Conservation (phyloP, 2,888 invertebrate genomes). For the Ramazzottius varieornatus region DNA sequence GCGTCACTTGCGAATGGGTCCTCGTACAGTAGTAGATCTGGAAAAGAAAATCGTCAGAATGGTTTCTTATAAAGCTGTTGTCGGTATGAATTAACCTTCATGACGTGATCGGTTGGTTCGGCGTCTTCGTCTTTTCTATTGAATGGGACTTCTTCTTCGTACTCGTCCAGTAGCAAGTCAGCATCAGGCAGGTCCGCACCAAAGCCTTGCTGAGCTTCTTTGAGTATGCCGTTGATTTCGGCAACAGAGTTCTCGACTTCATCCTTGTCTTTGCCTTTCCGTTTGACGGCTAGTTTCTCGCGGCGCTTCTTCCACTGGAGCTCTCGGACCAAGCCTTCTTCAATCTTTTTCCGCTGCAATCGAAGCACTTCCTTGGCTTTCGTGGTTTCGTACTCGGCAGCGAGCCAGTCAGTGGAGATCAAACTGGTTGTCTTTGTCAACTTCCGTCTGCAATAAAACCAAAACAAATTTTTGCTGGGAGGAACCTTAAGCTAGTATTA, state of each 20-base stretch:
- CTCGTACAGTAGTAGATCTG: constrained; percentile 73
- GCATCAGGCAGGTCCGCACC: background rate
- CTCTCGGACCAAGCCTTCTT: background rate
- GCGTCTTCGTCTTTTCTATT: too few relatives aligned
- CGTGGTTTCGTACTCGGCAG: background rate
- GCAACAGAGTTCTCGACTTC: too few relatives aligned
- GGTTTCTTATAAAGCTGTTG: too few relatives aligned
- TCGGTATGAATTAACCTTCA: too few relatives aligned
- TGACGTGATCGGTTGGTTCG: too few relatives aligned
- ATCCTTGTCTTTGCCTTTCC: background rate
- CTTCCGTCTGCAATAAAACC: too few relatives aligned
- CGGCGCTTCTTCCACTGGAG: background rate
- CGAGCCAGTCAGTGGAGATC: background rate
- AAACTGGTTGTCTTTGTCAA: too few relatives aligned
- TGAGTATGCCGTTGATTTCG: background rate
- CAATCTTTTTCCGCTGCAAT: background rate
- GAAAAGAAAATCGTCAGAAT: background rate
- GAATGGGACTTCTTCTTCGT: background rate
- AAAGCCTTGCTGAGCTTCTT: background rate
- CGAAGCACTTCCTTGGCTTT: background rate
- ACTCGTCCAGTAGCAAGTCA: constrained; percentile 3
- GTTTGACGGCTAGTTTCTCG: background rate
- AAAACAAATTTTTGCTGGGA: too few relatives aligned
- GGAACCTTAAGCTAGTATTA: too few relatives aligned
- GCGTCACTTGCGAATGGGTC: constrained; percentile 83